Evolutionary conservation across 2,888 invertebrate genomes (phyloP), one percentile per base, ranked within the genome.

Genomic region (Nymphalis polychloros): DNA sequence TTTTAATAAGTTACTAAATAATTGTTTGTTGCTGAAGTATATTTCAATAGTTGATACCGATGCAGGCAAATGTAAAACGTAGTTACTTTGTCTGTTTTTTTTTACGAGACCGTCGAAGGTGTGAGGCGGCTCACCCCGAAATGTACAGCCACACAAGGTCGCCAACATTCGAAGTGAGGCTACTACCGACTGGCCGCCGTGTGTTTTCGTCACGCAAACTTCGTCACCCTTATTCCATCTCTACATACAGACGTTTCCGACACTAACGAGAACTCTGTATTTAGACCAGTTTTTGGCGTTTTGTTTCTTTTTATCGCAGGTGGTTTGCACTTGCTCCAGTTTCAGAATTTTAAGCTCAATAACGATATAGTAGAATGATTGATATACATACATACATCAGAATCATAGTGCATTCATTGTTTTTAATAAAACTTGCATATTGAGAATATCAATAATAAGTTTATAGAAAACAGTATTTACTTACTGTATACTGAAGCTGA

Each of bases 101-200:
- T 69, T 68, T 68, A 72, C 72, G 19, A 75, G 70, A 46, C 23
- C 48, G 16, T 49, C 19, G 49, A 53, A 77, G 82, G 83, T 80
- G 78, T 59, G 48, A 68, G 70, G 69, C 73, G 59, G 89, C 82
- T 89, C 85, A 86, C 89, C 87, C 90, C 89, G 89, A 89, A 89
- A 81, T 82, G 79, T 83, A 77, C 71, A 79, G 80, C 76, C 78
- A 70, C 72, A 79, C 90, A 89, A 91, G 91, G 90, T 77, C 88
- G 84, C 72, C 89, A 79, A 90, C 90, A 86, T 85, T 90, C 90
- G 82, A 86, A 82, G 76, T 81, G 79, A 65, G 63, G 65, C 49
- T 68, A 63, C 55, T 4, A 48, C 27, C 27, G 27, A 57, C 46
- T 46, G 41, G 60, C 17, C 20, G 16, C 31, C 20, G 46, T 46